These are phyloP conservation scores for Spinus pinus DNA, from an alignment of 2,797 vertebrate genomes.

Conservation along the genomic window DNA sequence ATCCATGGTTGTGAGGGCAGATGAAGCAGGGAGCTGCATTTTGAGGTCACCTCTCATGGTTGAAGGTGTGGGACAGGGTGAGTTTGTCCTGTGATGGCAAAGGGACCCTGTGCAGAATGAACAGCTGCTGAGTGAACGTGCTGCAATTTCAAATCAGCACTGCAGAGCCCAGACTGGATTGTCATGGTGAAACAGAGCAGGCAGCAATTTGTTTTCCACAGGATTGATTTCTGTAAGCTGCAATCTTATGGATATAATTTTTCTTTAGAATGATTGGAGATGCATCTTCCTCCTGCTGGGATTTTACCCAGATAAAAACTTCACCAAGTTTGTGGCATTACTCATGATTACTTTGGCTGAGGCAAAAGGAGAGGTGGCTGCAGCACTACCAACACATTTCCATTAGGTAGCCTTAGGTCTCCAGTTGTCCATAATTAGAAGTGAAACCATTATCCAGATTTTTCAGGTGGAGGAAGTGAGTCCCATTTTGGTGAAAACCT, in stretches of 20 bases:
- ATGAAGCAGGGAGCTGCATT: not conserved
- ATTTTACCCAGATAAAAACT: not conserved
- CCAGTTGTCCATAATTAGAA: not conserved
- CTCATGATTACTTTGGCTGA: not conserved
- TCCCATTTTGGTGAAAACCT: not conserved
- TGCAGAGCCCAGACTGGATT: not conserved
- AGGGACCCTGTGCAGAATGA: not conserved
- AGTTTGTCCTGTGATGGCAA: not conserved
- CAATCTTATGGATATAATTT: not conserved
- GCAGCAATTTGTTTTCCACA: not conserved
- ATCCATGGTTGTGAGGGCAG: accelerated
- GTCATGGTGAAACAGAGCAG: not conserved
- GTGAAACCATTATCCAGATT: not conserved
- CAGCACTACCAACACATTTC: not conserved
- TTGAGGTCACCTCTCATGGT: accelerated
- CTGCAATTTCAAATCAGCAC: not conserved
- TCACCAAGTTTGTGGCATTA: not conserved
- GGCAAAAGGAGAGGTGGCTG: not conserved
- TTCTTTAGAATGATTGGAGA: not conserved
- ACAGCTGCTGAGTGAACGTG: not conserved
- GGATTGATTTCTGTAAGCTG: not conserved
- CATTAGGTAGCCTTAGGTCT: not conserved
- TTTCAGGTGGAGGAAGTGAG: not conserved
- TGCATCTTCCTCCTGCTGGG: not conserved
- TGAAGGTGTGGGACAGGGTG: not conserved